phyloP scores from a whole-genome alignment of 1,140 invertebrate genomes.

The Atta texana region DNA sequence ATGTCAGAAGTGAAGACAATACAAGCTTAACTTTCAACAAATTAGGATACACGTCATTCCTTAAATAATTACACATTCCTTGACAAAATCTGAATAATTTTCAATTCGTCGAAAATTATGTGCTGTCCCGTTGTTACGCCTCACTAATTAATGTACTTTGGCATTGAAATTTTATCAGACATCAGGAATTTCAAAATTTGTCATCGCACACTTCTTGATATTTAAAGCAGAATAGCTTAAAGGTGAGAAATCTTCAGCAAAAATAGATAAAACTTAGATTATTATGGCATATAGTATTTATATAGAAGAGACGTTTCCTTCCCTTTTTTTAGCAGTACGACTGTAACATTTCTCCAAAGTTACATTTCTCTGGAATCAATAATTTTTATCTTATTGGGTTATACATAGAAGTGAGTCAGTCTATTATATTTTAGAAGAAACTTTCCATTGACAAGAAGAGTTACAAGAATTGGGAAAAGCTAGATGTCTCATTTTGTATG shows the following conservation, averaged over 20 bases:
- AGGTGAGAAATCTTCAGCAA: constrained; percentile 78
- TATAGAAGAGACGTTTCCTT: constrained; percentile 76
- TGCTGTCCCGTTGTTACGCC: background rate
- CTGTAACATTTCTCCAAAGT: background rate
- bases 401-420: constrained; percentile 60
- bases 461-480: constrained; percentile 40
- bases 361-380: constrained; percentile 17
- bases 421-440: constrained; percentile 67
- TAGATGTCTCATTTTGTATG: constrained; percentile 49
- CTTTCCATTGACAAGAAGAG: constrained; percentile 45
- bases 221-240: constrained; percentile 78
- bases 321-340: background rate
- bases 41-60: constrained; percentile 19
- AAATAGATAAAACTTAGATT: constrained; percentile 80
- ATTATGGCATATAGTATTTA: constrained; percentile 74
- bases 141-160: constrained; percentile 80
- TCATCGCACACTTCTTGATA: constrained; percentile 71
- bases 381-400: constrained; percentile 59
- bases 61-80: constrained; percentile 20
- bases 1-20: constrained; percentile 29
- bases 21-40: constrained; percentile 27
- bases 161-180: constrained; percentile 82
- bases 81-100: constrained; percentile 46
- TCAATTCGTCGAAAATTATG: constrained; percentile 33
- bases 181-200: constrained; percentile 77